Percentiles rank a stretch among this genome's conserved stretches.
Conservation (phyloP, 23 tunicate species). For the Trididemnum miniatum region DNA sequence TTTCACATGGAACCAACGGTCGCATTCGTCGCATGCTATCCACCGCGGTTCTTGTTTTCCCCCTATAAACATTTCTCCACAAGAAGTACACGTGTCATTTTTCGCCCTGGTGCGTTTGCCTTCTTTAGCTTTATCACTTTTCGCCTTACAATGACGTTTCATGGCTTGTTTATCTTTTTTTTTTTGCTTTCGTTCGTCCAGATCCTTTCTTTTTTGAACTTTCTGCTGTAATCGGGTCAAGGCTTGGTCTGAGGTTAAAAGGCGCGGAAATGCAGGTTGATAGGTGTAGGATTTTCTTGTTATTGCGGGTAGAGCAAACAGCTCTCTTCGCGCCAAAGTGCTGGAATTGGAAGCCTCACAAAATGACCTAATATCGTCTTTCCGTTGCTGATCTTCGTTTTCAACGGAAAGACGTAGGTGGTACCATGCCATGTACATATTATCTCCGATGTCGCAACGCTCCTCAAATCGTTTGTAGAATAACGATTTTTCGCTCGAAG, state of each 20-base stretch:
- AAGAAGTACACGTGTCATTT: not conserved
- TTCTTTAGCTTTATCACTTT: not conserved
- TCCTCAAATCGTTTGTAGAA: not conserved
- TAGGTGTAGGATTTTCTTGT: not conserved
- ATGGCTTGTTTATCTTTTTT: not conserved
- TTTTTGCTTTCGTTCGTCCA: not conserved
- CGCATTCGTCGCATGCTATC: constrained; percentile 1
- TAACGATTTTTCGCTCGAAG: not conserved
- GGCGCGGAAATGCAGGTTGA: not conserved
- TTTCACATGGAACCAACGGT: not conserved
- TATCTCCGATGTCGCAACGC: not conserved
- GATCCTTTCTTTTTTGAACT: not conserved
- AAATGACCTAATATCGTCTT: not conserved
- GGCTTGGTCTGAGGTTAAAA: not conserved
- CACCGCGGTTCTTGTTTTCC: not conserved
- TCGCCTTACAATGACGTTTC: not conserved
- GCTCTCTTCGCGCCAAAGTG: not conserved
- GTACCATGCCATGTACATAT: not conserved
- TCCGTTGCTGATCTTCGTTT: not conserved
- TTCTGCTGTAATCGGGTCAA: not conserved
- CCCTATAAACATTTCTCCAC: not conserved
- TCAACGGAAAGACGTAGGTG: not conserved
- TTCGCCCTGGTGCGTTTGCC: not conserved
- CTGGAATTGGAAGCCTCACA: not conserved
- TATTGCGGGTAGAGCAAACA: not conserved